These are phyloP conservation scores for Hedya salicella DNA, from an alignment of 2,888 invertebrate species.

Conservation along the genomic window DNA sequence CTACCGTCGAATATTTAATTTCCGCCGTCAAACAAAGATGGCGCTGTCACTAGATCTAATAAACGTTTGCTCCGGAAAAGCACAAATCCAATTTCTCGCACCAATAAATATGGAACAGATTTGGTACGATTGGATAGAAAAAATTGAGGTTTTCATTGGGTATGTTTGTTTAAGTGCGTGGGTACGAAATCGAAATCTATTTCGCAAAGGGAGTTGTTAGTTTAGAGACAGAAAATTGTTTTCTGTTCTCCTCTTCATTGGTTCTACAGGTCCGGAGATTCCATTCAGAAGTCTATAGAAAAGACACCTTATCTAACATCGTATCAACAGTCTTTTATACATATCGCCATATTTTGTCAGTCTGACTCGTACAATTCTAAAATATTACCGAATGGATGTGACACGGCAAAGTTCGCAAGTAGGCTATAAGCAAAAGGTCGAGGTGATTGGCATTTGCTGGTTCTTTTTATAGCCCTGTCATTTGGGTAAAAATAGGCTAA, in stretches of 20 bases:
- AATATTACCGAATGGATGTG: slow-evolving; percentile 43
- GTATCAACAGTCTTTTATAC: too few relatives aligned
- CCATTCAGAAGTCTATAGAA: not conserved
- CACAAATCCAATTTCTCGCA: slow-evolving; percentile 59
- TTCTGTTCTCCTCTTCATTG: not conserved
- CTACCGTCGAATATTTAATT: slow-evolving; percentile 55
- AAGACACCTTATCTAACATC: too few relatives aligned
- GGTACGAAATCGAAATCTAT: slow-evolving; percentile 17
- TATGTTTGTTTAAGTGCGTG: slow-evolving; percentile 23
- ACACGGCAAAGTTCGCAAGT: slow-evolving; percentile 47
- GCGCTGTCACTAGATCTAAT: slow-evolving; percentile 62
- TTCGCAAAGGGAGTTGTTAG: slow-evolving; percentile 15
- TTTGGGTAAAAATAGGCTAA: slow-evolving; percentile 64
- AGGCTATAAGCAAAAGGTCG: slow-evolving; percentile 57
- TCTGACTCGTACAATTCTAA: not conserved
- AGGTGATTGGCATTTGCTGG: slow-evolving; percentile 55
- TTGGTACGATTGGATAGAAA: slow-evolving; percentile 43
- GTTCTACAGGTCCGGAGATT: not conserved
- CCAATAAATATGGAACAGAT: slow-evolving; percentile 53
- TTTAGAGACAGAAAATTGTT: slow-evolving; percentile 12
- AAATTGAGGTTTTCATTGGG: slow-evolving; percentile 22
- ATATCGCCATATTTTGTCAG: not conserved
- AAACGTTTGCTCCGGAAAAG: slow-evolving; percentile 51
- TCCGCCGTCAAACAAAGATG: slow-evolving; percentile 63
- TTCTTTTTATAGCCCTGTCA: slow-evolving; percentile 61